Conservation (phyloP, 2,113 vertebrate genomes). For the Nannospalax galili region DNA sequence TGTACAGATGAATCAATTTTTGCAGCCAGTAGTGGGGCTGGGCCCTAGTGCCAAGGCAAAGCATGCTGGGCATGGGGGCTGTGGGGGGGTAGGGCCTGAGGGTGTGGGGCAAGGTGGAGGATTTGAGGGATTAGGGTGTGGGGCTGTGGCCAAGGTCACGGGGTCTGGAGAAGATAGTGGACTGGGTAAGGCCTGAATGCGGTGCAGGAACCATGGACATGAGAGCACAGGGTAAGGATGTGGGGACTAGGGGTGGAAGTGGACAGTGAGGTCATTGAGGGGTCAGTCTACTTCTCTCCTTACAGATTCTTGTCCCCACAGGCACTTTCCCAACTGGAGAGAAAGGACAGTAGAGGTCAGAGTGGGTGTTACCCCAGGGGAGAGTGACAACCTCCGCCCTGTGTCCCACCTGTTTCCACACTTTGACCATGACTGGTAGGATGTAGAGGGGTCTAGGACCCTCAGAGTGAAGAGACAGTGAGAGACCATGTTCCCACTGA, state of each 20-base stretch:
- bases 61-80: not conserved
- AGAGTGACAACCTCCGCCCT: no score
- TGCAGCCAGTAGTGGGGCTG: not conserved
- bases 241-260: not conserved
- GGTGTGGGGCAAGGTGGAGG: not conserved
- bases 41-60: not conserved
- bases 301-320: not conserved
- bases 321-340: no score
- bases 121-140: not conserved
- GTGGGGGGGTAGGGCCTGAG: no score
- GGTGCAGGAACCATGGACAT: not conserved
- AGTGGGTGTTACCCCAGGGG: not conserved
- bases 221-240: not conserved
- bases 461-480: not conserved
- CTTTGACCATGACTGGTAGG: not conserved
- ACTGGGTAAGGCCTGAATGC: not conserved
- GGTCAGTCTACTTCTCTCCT: not conserved
- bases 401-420: not conserved
- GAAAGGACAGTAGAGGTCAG: not conserved
- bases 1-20: not conserved
- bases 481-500: not conserved
- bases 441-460: not conserved
- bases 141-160: not conserved
- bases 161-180: no score
- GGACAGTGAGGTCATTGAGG: not conserved